Evolutionary conservation across 1,140 invertebrate genomes (phyloP).

Genomic region (Atta texana): DNA sequence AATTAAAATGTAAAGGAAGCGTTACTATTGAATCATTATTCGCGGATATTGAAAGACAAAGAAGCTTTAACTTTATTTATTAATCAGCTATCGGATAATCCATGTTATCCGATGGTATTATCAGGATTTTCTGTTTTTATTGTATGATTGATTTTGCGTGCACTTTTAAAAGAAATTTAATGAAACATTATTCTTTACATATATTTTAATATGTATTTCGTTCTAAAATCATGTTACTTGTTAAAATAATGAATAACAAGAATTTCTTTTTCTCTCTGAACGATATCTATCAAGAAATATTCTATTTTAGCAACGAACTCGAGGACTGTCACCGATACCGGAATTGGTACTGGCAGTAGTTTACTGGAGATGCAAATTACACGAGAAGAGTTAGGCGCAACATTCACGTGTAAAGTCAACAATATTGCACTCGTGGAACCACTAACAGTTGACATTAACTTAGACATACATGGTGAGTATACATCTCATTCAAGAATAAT

Average conservation of each 20-base stretch:
- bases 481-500: not conserved
- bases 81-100: not conserved
- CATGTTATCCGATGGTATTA: constrained; percentile 4
- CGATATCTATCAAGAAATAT: constrained; percentile 41
- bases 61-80: constrained; percentile 2
- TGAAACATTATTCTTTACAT: not conserved
- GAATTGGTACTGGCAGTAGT: constrained; percentile 89
- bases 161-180: not conserved
- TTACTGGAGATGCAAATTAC: constrained; percentile 90
- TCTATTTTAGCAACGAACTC: constrained; percentile 80
- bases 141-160: not conserved
- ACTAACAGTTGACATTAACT: constrained; percentile 89
- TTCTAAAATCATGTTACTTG: not conserved
- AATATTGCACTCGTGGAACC: constrained; percentile 90
- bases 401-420: constrained; percentile 92
- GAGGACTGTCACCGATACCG: constrained; percentile 85
- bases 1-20: constrained; percentile 26
- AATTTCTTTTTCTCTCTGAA: not conserved
- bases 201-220: not conserved
- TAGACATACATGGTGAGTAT: constrained; percentile 93
- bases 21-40: constrained; percentile 31
- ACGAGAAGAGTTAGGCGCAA: constrained; percentile 91
- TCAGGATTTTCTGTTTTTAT: constrained; percentile 17
- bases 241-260: not conserved
- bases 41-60: constrained; percentile 12